Base-by-base conservation (phyloP, 2,888 invertebrate species). In the Aradus depressus region DNA sequence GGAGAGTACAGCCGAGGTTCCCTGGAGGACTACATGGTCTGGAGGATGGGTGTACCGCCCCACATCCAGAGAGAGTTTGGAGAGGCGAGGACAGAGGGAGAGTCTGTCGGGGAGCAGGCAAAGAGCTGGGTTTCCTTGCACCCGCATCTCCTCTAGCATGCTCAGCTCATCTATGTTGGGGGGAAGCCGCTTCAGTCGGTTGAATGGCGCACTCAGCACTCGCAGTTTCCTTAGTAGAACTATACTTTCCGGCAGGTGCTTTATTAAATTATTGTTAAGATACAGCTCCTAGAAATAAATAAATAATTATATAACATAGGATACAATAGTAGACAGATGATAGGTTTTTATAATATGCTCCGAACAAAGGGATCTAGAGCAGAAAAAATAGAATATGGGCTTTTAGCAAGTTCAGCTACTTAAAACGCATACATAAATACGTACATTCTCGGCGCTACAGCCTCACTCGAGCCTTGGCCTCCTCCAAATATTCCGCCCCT, bases 201-300 rank as follows among this genome's bases (percentile, higher is more conserved):
- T 89, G 60, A 75, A 72, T 25, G 85, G 81, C 28, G 81, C 67
- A 73, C 87, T 79, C 53, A 88, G 69, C 58, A 80, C 69, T 66
- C 75, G 73, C 56, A 89, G 71, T 58, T 75, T 74, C 57, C 69
- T 69, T 61, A 88, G 69, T 54, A 71, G 68, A 60, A 79, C 75
- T 62, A 89, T 74, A 57, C 75, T 73, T 53, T 77, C 75, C 56
- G 88, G 86, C 64, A 90, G 69, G 61, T 69, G 69, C 64, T 76
- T 77, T 52, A 89, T 66, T 55, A 72, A 72, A 72, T 89, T 89
- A 63, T 80, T 72, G 64, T 80, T 80, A 57, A 85, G 61, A 69
- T 85, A 77, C 53, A 89, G 69, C 66, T 86, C 84, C 80, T 81
- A 63, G 3, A 68, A 65, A 53, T 60, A 55, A 32, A 50, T 26